Percentiles rank a stretch among this genome's conserved stretches.
Conservation (phyloP, 1,140 invertebrate species). For the Phymorhynchus buccinoides region DNA sequence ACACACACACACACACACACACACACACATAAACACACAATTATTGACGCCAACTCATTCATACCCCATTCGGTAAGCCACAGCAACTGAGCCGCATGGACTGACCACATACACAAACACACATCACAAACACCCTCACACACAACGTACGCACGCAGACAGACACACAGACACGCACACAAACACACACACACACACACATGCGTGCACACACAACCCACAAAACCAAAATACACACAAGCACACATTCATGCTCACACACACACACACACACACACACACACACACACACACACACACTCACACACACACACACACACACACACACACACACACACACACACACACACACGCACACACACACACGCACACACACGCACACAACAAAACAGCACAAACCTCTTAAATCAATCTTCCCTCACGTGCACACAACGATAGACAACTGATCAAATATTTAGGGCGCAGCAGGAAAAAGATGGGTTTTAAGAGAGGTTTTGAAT, state of each 20-base stretch:
- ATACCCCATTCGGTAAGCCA: background rate
- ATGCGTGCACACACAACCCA: background rate
- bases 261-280: background rate
- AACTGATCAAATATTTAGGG: no score
- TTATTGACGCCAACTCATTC: background rate
- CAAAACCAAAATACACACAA: background rate
- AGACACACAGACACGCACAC: no score
- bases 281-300: background rate
- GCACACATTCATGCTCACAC: background rate
- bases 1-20: background rate
- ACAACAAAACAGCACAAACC: no score
- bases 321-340: background rate
- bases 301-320: background rate
- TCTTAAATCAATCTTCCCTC: no score
- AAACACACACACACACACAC: slow-evolving; percentile 16
- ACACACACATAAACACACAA: background rate
- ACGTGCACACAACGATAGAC: no score
- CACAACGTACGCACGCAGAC: background rate
- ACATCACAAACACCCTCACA: background rate
- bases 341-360: slow-evolving; percentile 21
- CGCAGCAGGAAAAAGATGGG: no score
- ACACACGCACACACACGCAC: no score
- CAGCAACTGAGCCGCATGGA: background rate
- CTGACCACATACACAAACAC: background rate
- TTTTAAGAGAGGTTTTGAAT: no score